Conservation (phyloP, 2,888 invertebrate species). For the Syrphus vitripennis region DNA sequence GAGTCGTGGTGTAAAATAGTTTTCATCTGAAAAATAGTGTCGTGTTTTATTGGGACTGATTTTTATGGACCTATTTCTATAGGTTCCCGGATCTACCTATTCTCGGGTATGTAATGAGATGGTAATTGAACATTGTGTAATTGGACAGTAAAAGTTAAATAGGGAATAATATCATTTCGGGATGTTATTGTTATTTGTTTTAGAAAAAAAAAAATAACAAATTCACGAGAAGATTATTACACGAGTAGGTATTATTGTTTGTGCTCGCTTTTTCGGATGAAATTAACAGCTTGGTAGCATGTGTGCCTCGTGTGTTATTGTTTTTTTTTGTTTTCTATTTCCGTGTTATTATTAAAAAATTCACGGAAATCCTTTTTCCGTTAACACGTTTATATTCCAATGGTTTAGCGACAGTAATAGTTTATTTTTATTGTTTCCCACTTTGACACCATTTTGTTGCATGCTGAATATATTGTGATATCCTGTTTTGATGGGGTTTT, state of each 20-base stretch:
- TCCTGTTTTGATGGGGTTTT: not conserved
- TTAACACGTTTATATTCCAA: slow-evolving; percentile 24
- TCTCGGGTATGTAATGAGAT: slow-evolving; percentile 22
- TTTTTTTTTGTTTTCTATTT: not conserved
- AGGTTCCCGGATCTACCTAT: not conserved
- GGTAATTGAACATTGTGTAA: slow-evolving; percentile 33
- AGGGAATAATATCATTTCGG: slow-evolving; percentile 1
- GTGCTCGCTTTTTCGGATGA: not conserved
- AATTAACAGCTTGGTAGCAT: slow-evolving; percentile 40
- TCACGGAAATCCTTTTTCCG: slow-evolving; percentile 66
- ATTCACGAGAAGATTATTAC: not conserved
- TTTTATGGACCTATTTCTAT: not conserved
- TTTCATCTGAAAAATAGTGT: slow-evolving; percentile 3
- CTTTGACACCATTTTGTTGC: not conserved
- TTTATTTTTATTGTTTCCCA: slow-evolving; percentile 53
- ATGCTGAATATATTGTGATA: not conserved
- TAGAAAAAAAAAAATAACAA: slow-evolving; percentile 14
- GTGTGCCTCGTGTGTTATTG: slow-evolving; percentile 25
- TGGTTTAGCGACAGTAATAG: slow-evolving; percentile 14
- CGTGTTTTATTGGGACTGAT: slow-evolving; percentile 6
- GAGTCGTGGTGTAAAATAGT: not conserved
- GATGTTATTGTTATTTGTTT: not conserved
- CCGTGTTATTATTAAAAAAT: slow-evolving; percentile 34
- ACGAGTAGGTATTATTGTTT: not conserved
- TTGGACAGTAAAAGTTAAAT: slow-evolving; percentile 11